Base-by-base conservation (phyloP, 2,113 vertebrate genomes). In the Lathamus discolor region DNA sequence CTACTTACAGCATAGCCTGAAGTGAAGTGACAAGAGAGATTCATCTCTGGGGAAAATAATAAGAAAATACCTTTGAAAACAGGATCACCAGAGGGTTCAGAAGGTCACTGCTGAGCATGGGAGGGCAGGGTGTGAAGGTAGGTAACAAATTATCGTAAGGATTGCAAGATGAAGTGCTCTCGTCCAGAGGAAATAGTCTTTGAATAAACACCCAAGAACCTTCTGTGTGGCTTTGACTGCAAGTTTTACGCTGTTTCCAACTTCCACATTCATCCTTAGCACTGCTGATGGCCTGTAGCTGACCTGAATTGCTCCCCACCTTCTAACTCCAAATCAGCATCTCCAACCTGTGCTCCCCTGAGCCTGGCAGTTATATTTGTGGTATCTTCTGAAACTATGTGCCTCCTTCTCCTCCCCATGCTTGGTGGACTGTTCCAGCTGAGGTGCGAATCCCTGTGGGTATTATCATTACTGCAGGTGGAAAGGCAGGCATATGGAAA, bases 1-100 rank as follows among this genome's bases (percentile, higher is more conserved):
- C 52, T 91, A 95, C 64, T 90, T 66, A 35, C 7, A 91, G 75
- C 78, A 54, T 83, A 83, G 87, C 91, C 91, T 95, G 63, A 87
- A 96, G 91, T 69, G 83, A 93, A 76, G 44, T 92, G 94, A 94
- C 90, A 94, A 37, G 54, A 64, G 51, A 91, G 39, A 96, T 94
- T 86, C 1, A 27, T 90, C 82, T 96, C 72, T 67, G 54, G 43
- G 43, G 55, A 83, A 83, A 93, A 72, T 81, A 95, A 92, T 80
- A 83, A 88, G 72, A 92, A 93, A 94, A 86, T 64, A 68, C 68
- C 66, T 75, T 84, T 64, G 70, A 81, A 73, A 90, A 89, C 81
- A 82, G 89, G 83, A 87, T 81, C 86, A 78, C 89, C 74, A 64
- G 66, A 69, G 22, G 68, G 77, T 87, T 91, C 77, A 92, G 89